Percentiles rank a stretch among this genome's conserved stretches.
These are phyloP conservation scores for Gymnocephalus cernua DNA, from an alignment of 2,113 vertebrate species.

Conservation along the genomic window DNA sequence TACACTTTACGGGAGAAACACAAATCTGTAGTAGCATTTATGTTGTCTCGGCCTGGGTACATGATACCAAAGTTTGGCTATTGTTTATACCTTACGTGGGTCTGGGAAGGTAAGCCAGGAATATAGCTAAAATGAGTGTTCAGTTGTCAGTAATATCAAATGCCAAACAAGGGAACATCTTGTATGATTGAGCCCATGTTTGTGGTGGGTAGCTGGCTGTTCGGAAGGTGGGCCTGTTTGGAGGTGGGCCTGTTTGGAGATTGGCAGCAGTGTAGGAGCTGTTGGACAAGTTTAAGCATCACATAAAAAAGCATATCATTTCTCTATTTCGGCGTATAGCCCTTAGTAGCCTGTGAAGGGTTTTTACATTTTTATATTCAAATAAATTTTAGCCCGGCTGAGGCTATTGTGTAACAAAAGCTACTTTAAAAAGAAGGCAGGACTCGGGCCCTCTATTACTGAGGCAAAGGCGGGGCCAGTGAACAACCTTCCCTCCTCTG, in stretches of 20 bases:
- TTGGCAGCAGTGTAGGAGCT: slow-evolving; percentile 65
- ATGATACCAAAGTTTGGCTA: not conserved
- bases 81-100: not conserved
- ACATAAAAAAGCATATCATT: slow-evolving; percentile 33
- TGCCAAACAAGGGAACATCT: slow-evolving; percentile 26
- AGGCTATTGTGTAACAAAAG: not conserved
- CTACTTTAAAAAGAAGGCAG: not conserved
- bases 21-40: slow-evolving; percentile 13
- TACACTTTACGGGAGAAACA: not conserved
- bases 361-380: slow-evolving; percentile 11
- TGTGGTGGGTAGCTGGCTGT: slow-evolving; percentile 48
- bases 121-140: not conserved
- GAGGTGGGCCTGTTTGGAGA: slow-evolving; percentile 48
- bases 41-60: not conserved
- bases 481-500: slow-evolving; percentile 1
- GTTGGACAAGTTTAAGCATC: slow-evolving; percentile 22
- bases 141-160: slow-evolving; percentile 32
- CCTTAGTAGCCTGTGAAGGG: not conserved
- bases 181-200: slow-evolving; percentile 36
- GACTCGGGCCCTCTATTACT: not conserved
- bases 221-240: slow-evolving; percentile 29
- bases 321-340: slow-evolving; percentile 12
- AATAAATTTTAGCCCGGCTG: slow-evolving; percentile 6
- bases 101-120: not conserved
- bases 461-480: not conserved